Conservation (phyloP, 2,888 invertebrate genomes). For the Limnephilus marmoratus region DNA sequence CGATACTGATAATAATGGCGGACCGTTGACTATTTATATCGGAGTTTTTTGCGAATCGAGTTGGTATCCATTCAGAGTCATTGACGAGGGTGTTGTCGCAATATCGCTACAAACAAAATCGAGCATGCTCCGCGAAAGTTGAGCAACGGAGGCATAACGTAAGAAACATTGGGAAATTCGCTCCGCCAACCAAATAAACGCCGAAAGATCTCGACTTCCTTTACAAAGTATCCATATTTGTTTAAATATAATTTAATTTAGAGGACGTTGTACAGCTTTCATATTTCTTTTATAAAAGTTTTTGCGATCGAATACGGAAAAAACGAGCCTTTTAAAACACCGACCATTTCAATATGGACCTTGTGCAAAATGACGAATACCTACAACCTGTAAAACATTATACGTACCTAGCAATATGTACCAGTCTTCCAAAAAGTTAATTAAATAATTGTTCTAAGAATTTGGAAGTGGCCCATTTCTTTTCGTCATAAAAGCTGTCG, state of each 20-base stretch:
- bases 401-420: background rate
- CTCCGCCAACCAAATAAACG: slow-evolving; percentile 41
- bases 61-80: slow-evolving; percentile 58
- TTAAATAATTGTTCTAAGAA: background rate
- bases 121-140: slow-evolving; percentile 57
- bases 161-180: slow-evolving; percentile 59
- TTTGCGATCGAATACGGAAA: background rate
- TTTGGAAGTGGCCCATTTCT: background rate
- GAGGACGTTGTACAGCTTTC: slow-evolving; percentile 36
- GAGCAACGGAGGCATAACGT: slow-evolving; percentile 54
- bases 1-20: slow-evolving; percentile 53
- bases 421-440: background rate
- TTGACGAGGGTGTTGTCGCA: slow-evolving; percentile 63
- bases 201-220: background rate
- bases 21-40: slow-evolving; percentile 61
- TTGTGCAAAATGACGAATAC: background rate
- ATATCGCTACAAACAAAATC: slow-evolving; percentile 55
- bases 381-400: background rate
- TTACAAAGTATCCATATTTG: background rate
- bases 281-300: slow-evolving; percentile 16
- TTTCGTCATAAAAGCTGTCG: background rate
- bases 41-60: slow-evolving; percentile 46
- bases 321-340: background rate
- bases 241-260: slow-evolving; percentile 15
- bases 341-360: background rate